Base-by-base conservation (phyloP, 2,113 vertebrate species). In the Choloepus hoffmanni region DNA sequence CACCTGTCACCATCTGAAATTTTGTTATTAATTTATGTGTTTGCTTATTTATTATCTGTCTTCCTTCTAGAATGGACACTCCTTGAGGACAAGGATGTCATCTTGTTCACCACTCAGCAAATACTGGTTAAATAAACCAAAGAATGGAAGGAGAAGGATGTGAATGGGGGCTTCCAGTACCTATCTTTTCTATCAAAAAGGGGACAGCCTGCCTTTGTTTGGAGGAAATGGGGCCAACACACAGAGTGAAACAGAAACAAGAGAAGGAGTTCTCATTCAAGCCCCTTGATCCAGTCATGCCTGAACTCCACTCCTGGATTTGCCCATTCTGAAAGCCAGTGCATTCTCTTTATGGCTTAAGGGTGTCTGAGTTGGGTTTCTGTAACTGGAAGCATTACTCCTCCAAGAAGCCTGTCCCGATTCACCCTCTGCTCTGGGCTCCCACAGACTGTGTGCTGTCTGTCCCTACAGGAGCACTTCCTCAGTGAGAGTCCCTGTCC, bases 201-300 rank as follows among this genome's bases (percentile, higher is more conserved):
- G 30, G 74, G 9, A 33, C 63, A 60, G 3, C 28, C 45, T 36
- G 19, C 33, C 45, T 53, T 2, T 1, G 58, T 23, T 18, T 83
- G 78, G 48, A 90, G 65, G 63, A 58, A 85, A 23, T 45, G 68
- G 91, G 36, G 67, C 33, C 95, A 65, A n/a, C 0, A 5, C 9
- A 24, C 65, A 55, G 72, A 53, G 16, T 76, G 82, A 60, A 62
- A 23, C 4, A 58, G 62, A 36, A 62, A 14, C 5, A 23, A 79
- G 81, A 84, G 60, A 33, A 3, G 12, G 28, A 82, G 43, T 13
- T 30, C 26, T 77, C 68, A 3, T 1, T 50, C 7, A 43, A 83
- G 78, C 89, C 19, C 55, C 96, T 78, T 50, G 96, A 94, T 91
- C 36, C 68, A 55, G 43, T 8, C 30, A 9, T 28, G 36, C 73